These are phyloP conservation scores for Coronaproctus castanopsis DNA, from an alignment of 2,888 invertebrate genomes.

Conservation along the genomic window DNA sequence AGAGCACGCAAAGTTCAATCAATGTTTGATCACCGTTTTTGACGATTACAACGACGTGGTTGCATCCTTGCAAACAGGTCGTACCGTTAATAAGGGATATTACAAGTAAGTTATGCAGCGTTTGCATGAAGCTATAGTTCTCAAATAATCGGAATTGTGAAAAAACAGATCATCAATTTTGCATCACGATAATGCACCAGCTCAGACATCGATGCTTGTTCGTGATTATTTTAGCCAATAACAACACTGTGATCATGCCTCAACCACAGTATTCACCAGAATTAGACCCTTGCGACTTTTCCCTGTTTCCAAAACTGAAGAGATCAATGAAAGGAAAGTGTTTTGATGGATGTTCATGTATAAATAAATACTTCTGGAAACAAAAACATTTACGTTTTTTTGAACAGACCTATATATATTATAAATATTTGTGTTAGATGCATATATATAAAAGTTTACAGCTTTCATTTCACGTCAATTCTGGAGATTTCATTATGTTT, in stretches of 20 bases:
- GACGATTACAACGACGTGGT: neutral
- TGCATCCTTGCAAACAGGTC: neutral
- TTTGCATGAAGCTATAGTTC: neutral
- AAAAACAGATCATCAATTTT: neutral
- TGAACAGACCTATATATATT: too few relatives aligned
- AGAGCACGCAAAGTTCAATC: neutral
- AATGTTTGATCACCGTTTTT: slow-evolving; percentile 15
- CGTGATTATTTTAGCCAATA: neutral
- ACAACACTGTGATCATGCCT: neutral
- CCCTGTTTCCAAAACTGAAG: neutral
- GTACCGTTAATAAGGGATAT: neutral
- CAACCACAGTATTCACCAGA: neutral
- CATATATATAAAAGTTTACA: too few relatives aligned
- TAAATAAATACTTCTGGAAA: too few relatives aligned
- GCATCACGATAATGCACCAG: neutral
- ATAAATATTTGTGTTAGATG: too few relatives aligned
- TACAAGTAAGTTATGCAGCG: neutral
- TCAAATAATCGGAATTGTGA: neutral
- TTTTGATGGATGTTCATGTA: too few relatives aligned
- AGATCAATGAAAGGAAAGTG: neutral
- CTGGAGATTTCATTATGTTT: too few relatives aligned
- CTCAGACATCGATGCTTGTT: neutral
- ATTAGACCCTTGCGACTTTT: neutral
- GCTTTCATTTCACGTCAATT: too few relatives aligned
- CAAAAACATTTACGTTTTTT: too few relatives aligned